Percentiles rank a stretch among this genome's conserved stretches.
These are phyloP conservation scores for Pseudoips prasinana DNA, from an alignment of 2,888 invertebrate genomes.

Conservation along the genomic window DNA sequence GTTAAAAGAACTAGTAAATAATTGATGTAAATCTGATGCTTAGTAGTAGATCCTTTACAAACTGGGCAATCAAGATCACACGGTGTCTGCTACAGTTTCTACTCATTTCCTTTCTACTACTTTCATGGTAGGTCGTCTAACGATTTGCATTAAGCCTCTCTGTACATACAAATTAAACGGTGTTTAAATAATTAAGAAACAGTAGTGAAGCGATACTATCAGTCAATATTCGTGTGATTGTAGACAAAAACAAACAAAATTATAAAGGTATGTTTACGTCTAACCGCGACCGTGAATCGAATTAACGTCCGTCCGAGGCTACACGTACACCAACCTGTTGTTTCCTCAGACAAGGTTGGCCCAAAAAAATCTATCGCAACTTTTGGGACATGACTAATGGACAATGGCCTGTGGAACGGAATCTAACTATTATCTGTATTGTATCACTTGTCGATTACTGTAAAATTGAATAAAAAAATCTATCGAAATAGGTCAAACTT, in stretches of 20 bases:
- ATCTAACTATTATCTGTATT: constrained; percentile 37
- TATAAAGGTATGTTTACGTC: constrained; percentile 53
- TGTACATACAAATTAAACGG: too few species aligned
- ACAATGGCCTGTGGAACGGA: constrained; percentile 62
- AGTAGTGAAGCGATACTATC: constrained; percentile 21
- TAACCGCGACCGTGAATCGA: constrained; percentile 59
- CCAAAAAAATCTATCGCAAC: constrained; percentile 65
- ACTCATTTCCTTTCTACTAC: constrained; percentile 25
- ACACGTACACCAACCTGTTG: constrained; percentile 62
- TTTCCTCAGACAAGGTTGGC: constrained; percentile 56
- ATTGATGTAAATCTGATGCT: constrained; percentile 17
- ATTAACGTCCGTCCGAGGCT: constrained; percentile 67
- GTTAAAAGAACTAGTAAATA: too few species aligned
- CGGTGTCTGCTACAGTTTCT: constrained; percentile 20
- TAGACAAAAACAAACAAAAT: constrained; percentile 45
- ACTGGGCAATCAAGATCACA: constrained; percentile 27
- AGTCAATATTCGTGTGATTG: constrained; percentile 17
- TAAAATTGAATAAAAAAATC: constrained; percentile 15
- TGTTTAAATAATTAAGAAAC: constrained; percentile 18
- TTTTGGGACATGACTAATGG: constrained; percentile 74
- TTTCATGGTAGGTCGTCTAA: constrained; percentile 8
- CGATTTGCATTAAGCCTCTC: constrained; percentile 10
- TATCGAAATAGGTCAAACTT: too few species aligned
- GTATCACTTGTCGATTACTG: constrained; percentile 24
- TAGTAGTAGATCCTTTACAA: constrained; percentile 22